phyloP scores from a whole-genome alignment of 2,797 vertebrate species.

The Chloroceryle amazona region DNA sequence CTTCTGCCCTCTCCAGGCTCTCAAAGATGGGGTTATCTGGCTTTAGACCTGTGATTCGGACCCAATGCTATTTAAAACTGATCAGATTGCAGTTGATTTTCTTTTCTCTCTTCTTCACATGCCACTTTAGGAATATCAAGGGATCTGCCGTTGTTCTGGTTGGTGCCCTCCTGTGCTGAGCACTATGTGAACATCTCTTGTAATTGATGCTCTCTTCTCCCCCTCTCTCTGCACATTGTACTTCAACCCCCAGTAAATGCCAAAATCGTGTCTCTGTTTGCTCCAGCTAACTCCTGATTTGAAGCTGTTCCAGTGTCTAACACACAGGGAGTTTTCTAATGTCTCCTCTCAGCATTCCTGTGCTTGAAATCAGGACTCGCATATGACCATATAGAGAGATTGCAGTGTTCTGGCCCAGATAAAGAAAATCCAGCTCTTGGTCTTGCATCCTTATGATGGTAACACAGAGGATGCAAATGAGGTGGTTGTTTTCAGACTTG shows the following conservation, averaged over 20 bases:
- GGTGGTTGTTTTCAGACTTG: not conserved
- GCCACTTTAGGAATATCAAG: not conserved
- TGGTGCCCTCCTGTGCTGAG: not conserved
- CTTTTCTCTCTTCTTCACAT: not conserved
- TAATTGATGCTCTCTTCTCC: not conserved
- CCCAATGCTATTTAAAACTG: not conserved
- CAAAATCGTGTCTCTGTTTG: not conserved
- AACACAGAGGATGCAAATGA: not conserved
- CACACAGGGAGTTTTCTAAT: not conserved
- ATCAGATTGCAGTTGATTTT: not conserved
- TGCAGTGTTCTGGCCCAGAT: not conserved
- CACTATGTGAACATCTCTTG: not conserved
- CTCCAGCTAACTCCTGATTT: conserved; percentile 7
- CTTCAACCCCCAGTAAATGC: not conserved
- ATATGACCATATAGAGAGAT: conserved; percentile 22
- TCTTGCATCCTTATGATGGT: not conserved
- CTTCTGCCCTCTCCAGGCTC: not conserved
- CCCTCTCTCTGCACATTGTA: not conserved
- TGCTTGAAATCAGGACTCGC: not conserved
- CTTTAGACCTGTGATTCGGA: not conserved
- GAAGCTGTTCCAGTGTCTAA: conserved; percentile 29
- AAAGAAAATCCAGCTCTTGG: not conserved
- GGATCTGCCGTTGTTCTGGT: rapidly evolving
- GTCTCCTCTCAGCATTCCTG: conserved; percentile 11
- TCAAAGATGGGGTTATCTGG: not conserved